Evolutionary conservation across 2,113 vertebrate genomes (phyloP).

Genomic region (Rhinoderma darwinii): DNA sequence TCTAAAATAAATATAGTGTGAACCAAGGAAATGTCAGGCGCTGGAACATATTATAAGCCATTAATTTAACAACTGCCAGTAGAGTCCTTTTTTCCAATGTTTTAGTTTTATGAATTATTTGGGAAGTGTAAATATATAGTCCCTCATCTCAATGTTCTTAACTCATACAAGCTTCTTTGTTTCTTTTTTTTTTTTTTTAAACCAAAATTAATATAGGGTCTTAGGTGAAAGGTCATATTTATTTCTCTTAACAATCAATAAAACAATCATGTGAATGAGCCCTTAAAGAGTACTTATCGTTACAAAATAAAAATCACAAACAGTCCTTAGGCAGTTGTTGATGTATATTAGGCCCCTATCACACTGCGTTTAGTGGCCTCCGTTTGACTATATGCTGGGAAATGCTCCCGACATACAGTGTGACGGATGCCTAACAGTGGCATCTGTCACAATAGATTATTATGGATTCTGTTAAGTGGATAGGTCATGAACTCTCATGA

Average conservation of each 20-base stretch:
- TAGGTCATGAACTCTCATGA: no score
- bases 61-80: neutral
- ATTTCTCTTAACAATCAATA: no score
- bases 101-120: neutral
- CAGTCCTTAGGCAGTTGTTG: neutral
- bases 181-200: neutral
- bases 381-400: no score
- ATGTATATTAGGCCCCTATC: neutral
- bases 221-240: neutral
- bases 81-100: neutral
- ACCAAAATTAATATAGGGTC: neutral
- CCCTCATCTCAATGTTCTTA: neutral
- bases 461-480: no score
- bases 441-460: no score
- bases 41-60: constrained; percentile 19
- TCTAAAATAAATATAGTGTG: neutral
- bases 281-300: neutral
- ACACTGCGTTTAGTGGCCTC: no score
- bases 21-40: constrained; percentile 30
- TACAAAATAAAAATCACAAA: neutral
- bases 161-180: neutral
- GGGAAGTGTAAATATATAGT: neutral
- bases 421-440: no score
- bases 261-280: no score
- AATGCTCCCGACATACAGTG: no score